Conservation (phyloP, 1,140 invertebrate genomes). For the Saxidomus purpurata region DNA sequence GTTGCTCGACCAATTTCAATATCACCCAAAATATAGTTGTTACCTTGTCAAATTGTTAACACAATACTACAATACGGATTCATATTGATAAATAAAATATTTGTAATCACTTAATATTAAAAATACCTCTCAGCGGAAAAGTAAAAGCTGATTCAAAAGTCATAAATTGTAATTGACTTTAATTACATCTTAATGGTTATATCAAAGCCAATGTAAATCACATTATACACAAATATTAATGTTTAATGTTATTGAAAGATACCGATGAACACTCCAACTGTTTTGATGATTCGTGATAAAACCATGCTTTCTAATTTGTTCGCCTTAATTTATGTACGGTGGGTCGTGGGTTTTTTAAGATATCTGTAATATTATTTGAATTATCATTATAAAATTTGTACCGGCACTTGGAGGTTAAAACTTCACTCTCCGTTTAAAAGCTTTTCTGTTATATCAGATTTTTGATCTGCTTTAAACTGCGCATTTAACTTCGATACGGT, state of each 20-base stretch:
- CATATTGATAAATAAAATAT: no score
- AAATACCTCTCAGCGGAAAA: not conserved
- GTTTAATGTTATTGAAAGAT: conserved; percentile 22
- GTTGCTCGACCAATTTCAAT: no score
- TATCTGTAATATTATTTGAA: not conserved
- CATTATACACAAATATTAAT: conserved; percentile 29
- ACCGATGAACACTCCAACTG: not conserved
- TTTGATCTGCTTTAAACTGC: no score
- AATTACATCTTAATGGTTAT: not conserved
- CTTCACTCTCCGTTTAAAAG: no score
- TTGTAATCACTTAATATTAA: no score
- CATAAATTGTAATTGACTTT: conserved; percentile 37
- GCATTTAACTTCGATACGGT: no score
- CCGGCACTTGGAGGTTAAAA: not conserved
- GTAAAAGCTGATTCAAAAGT: not conserved
- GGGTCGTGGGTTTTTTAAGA: not conserved
- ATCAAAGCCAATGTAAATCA: conserved; percentile 22
- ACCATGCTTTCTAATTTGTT: not conserved
- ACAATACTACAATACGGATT: no score
- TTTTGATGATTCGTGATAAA: not conserved
- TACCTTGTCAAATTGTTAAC: no score
- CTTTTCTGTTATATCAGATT: no score
- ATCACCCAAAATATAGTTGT: no score
- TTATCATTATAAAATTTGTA: not conserved
- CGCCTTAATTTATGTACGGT: not conserved